Conservation (phyloP, 2,888 invertebrate genomes). For the Gnatocerus cornutus region DNA sequence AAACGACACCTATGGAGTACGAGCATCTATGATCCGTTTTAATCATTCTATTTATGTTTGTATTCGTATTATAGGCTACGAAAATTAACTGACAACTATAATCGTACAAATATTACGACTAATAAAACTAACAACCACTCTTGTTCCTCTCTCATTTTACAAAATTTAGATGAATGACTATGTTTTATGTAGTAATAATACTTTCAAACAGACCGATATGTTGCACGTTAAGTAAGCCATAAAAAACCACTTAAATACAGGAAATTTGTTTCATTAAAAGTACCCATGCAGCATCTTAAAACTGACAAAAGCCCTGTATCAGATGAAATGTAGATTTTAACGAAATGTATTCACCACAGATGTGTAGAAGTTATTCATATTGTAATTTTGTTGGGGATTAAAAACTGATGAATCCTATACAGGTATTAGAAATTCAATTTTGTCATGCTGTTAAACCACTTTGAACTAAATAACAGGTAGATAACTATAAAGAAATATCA, state of each 20-base stretch:
- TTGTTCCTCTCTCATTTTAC: too few relatives aligned
- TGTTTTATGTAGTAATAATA: neutral
- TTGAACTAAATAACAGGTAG: neutral
- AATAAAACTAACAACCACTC: too few relatives aligned
- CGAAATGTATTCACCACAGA: constrained; percentile 11
- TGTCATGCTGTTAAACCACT: constrained; percentile 1
- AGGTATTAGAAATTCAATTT: constrained; percentile 27
- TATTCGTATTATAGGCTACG: too few relatives aligned
- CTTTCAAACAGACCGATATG: neutral
- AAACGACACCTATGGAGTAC: too few relatives aligned
- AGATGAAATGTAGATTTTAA: constrained; percentile 9
- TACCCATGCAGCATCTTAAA: neutral
- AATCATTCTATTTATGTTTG: too few relatives aligned
- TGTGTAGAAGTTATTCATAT: constrained; percentile 13
- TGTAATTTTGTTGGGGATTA: constrained; percentile 11
- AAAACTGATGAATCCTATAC: constrained; percentile 4
- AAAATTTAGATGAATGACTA: neutral
- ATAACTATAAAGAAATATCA: constrained; percentile 6
- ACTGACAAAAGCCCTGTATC: constrained; percentile 6
- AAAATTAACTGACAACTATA: too few relatives aligned
- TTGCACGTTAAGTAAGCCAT: constrained; percentile 11
- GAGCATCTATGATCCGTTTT: too few relatives aligned
- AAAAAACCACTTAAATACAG: constrained; percentile 30
- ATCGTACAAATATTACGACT: too few relatives aligned
- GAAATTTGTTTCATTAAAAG: constrained; percentile 28